Base-by-base conservation (phyloP, 2,888 invertebrate species). In the Trachelus stipa region DNA sequence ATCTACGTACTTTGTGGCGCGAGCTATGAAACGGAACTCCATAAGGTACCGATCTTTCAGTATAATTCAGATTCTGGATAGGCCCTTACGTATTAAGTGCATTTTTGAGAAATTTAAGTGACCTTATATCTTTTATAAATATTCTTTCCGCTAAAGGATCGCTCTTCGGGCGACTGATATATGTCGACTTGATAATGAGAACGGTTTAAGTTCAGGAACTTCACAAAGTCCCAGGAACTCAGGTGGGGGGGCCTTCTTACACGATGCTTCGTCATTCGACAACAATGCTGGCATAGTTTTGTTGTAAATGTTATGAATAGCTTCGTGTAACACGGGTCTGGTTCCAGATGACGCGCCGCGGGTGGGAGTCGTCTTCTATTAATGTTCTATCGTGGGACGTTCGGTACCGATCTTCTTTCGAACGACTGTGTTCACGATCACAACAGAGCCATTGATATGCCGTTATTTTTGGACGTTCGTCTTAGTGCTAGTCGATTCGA, bases 261-360 rank as follows among this genome's bases (percentile, higher is more conserved):
- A 74, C 73, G 79, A 76, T 86, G 85, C 85, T 75, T 80, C 80
- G 86, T 86, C 85, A 86, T 81, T 77, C 80, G 79, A 56, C 81
- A 76, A 84, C 85, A 83, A 85, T 85, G 78, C 78, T 40, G 33
- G 73, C 74, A 75, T 80, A 74, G 73, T 75, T 56, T 78, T 80
- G 79, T 84, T 80, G 81, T 82, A 86, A 87, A 82, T 82, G 83
- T 83, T 83, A 79, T 82, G 85, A 88, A 86, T 84, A 84, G 85
- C 82, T 74, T 73, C 80, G 88, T 85, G 87, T 88, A 87, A 87
- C 86, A 84, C 84, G 83, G 85, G 80, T 82, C 79, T 80, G 83
- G 81, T 81, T 75, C 80, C 80, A 77, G 80, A 80, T 78, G 80
- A 81, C 82, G 83, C 85, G 77, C 84, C 81, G 80, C 85, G 82